Evolutionary conservation across 2,888 invertebrate species (phyloP).

Genomic region (Ichneumoninae sp.): DNA sequence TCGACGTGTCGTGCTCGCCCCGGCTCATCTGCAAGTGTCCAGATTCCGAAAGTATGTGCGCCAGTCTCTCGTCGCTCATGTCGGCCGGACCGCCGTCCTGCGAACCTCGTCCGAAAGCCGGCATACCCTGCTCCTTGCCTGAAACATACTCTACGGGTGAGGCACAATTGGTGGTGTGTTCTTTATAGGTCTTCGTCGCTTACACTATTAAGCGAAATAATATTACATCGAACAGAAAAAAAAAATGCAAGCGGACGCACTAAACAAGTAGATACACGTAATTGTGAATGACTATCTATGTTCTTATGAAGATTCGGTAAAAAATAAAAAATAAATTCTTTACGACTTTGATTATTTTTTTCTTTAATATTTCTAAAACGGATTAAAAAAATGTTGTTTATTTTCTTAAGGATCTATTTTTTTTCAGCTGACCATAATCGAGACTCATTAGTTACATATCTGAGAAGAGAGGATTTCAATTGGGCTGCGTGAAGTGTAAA

Average conservation of each 20-base stretch:
- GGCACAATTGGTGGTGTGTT: slow-evolving; percentile 84
- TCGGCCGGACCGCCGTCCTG: slow-evolving; percentile 88
- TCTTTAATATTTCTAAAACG: not conserved
- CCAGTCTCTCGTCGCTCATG: slow-evolving; percentile 95
- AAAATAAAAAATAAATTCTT: not conserved
- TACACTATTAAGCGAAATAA: slow-evolving; percentile 57
- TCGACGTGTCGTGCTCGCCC: slow-evolving; percentile 84
- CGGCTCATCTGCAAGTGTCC: slow-evolving; percentile 93
- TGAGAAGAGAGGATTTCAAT: not conserved
- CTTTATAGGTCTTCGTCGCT: slow-evolving; percentile 76
- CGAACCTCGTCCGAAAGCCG: slow-evolving; percentile 90
- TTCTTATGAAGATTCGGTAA: slow-evolving; percentile 7
- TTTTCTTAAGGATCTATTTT: not conserved
- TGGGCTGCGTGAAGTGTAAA: not conserved
- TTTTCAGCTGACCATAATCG: too few species aligned
- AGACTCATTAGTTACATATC: not conserved
- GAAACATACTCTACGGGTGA: slow-evolving; percentile 85
- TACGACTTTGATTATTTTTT: too few species aligned
- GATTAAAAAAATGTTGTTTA: not conserved
- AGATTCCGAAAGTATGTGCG: slow-evolving; percentile 96
- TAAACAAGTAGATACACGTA: not conserved
- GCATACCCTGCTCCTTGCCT: slow-evolving; percentile 93
- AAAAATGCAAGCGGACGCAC: not conserved
- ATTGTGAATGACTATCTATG: not conserved
- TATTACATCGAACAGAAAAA: slow-evolving; percentile 15